Base-by-base conservation (phyloP, 2,888 invertebrate species). In the Tiliacea aurago region DNA sequence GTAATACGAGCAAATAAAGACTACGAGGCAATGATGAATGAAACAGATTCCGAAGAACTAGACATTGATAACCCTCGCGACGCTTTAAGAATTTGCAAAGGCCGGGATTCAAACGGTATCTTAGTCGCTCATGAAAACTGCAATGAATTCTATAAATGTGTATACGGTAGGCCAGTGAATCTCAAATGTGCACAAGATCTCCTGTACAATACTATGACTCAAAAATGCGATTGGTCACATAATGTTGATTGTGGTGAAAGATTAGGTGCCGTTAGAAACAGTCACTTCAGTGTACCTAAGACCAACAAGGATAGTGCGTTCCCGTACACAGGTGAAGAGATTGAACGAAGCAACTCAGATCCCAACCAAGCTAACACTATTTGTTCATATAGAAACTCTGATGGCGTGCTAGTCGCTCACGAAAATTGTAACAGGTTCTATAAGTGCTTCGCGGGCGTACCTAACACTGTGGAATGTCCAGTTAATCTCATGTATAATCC, bases 91-190 rank as follows among this genome's bases (percentile, higher is more conserved):
- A 88, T 90, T 49, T 93, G 92, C 58, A 80, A 86, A 13, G 70
- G 78, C 15, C 69, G 78, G 0, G 81, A 78, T 9, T 89, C 90
- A 7, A 87, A 90, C 0, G 88, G 89, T 11, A 43, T 80, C 7
- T 72, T 91, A 1, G 76, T 92, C 0, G 89, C 89, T 13, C 89
- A 91, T 61, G 89, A 91, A 69, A 87, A 89, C 59, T 92, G 92
- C 70, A 88, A 91, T 55, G 81, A 90, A 72, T 92, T 90, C 76
- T 90, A 91, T 71, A 85, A 84, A n/a, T 92, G 92, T 55, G 66
- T 62, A 6, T 28, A 79, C 18, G 91, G 92, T 3, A 62, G 18
- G 6, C 89, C 91, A 1, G 84, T 91, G 4, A 72, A 75, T 0
- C 18, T 85, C 0, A 69, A 56, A 11, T 92, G 92, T 71, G 75